Evolutionary conservation across 2,113 vertebrate genomes (phyloP).

Genomic region (Strix uralensis): DNA sequence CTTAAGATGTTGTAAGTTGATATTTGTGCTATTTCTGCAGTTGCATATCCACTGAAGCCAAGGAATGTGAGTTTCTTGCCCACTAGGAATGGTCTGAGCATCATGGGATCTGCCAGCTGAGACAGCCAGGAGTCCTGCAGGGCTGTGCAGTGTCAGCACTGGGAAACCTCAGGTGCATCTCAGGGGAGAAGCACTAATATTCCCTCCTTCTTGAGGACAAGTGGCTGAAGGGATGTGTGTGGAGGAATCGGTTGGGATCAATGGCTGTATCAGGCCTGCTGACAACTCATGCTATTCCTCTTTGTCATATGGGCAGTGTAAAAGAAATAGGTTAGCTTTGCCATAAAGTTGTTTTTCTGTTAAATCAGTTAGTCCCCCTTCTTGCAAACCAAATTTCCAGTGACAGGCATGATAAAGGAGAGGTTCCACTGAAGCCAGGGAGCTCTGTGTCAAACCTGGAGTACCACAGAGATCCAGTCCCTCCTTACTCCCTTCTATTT

Average conservation of each 20-base stretch:
- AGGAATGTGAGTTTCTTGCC: slow-evolving; percentile 76
- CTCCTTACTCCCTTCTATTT: not conserved
- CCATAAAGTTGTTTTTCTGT: not conserved
- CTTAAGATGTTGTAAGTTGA: not conserved
- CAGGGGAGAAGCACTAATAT: slow-evolving; percentile 66
- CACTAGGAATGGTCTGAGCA: slow-evolving; percentile 70
- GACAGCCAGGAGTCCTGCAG: slow-evolving; percentile 72
- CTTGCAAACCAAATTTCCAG: not conserved
- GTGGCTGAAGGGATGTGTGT: slow-evolving; percentile 46
- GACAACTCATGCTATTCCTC: not conserved
- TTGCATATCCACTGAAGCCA: slow-evolving; percentile 71
- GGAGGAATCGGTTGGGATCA: not conserved
- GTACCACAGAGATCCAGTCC: not conserved
- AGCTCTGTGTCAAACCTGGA: not conserved
- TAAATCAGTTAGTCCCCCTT: not conserved
- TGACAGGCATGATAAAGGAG: not conserved
- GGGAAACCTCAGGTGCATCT: slow-evolving; percentile 74
- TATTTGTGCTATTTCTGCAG: slow-evolving; percentile 34
- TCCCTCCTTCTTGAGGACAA: slow-evolving; percentile 73
- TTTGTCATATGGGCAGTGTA: not conserved
- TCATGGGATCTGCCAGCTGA: slow-evolving; percentile 77
- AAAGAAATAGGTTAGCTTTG: not conserved
- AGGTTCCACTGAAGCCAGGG: not conserved
- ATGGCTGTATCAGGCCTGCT: not conserved
- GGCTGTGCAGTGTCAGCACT: slow-evolving; percentile 76